Evolutionary conservation across 2,113 vertebrate species (phyloP), one percentile per base, ranked within the genome.

Genomic region (Noctilio leporinus): DNA sequence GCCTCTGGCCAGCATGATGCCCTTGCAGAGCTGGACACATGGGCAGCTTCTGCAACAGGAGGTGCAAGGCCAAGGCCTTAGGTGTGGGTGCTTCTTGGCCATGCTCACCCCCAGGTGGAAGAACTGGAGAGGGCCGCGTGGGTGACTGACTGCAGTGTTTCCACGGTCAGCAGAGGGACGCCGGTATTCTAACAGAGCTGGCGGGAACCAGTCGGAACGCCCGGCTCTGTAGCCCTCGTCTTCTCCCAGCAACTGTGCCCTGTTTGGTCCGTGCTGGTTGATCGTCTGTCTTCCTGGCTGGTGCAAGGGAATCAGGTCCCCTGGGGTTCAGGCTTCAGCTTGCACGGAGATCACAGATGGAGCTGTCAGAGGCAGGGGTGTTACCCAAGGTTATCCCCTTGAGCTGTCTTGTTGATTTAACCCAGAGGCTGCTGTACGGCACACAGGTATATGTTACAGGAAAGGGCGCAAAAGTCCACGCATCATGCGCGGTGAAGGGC

Each of bases 271-370:
- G 2, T 7, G 17, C n/a, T 93, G 24, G 10, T 35, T 19, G 47
- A 1, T 12, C 24, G 14, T 82, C 10, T 28, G 14, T 82, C 64
- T 69, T 70, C 57, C 38, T 5, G 47, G 75, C 20, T 45, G 43
- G 7, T 38, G 22, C 51, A 0, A 38, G n/a, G 38, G 38, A 51
- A 5, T 38, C 17, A 4, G 8, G 3, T 4, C 16, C 3, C 4
- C 55, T 64, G 69, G 14, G 49, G 10, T 64, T 70, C 59, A 86
- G 82, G 45, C 26, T 67, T 49, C 57, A 45, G 53, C 59, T 47
- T 45, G 47, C 16, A 1, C 53, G 28, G 19, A 57, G 7, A 1
- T 49, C 81, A 38, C 92, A 75, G 24, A n/a, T 17, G 20, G 45
- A 22, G 35, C 28, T 40, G 10, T 3, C 15, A 45, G 43, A 43